Evolutionary conservation across 2,888 invertebrate genomes (phyloP).

Genomic region (Zygothrica quintamaculata): DNA sequence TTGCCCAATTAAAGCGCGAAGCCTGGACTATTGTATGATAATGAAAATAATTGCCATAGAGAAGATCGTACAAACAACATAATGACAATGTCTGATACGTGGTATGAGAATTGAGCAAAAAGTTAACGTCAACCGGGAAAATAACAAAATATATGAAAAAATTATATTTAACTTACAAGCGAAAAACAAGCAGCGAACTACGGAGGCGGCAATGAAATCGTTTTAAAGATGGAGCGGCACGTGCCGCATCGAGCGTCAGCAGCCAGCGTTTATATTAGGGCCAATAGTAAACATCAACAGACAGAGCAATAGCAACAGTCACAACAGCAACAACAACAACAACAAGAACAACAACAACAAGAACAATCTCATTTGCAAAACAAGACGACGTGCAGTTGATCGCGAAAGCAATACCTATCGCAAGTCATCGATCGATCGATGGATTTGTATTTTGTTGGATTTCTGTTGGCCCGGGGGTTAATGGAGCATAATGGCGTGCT

Average conservation of each 20-base stretch:
- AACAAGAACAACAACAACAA: slow-evolving; percentile 11
- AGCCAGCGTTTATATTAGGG: slow-evolving; percentile 53
- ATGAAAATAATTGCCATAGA: slow-evolving; percentile 43
- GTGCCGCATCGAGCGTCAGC: slow-evolving; percentile 65
- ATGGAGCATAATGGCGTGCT: slow-evolving; percentile 74
- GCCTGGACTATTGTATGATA: slow-evolving; percentile 20
- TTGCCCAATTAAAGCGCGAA: slow-evolving; percentile 45
- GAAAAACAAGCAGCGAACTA: slow-evolving; percentile 42
- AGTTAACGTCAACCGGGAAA: slow-evolving; percentile 51
- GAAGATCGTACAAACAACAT: slow-evolving; percentile 15
- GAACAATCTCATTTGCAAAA: slow-evolving; percentile 47
- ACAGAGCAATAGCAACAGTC: slow-evolving; percentile 20
- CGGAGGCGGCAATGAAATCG: slow-evolving; percentile 50
- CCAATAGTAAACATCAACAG: slow-evolving; percentile 51
- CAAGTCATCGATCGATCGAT: slow-evolving; percentile 39
- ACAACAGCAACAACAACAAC: slow-evolving; percentile 22
- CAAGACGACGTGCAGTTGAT: slow-evolving; percentile 75
- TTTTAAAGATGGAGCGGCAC: slow-evolving; percentile 69
- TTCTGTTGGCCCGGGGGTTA: slow-evolving; percentile 55
- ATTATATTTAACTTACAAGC: slow-evolving; percentile 19
- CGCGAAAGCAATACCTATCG: slow-evolving; percentile 60
- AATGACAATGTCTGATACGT: slow-evolving; percentile 19
- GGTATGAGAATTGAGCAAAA: slow-evolving; percentile 64
- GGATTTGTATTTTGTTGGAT: slow-evolving; percentile 29
- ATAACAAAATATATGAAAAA: slow-evolving; percentile 34